Evolutionary conservation across 1,140 invertebrate species (phyloP), one percentile per base, ranked within the genome.

Genomic region (Lethocerus indicus): DNA sequence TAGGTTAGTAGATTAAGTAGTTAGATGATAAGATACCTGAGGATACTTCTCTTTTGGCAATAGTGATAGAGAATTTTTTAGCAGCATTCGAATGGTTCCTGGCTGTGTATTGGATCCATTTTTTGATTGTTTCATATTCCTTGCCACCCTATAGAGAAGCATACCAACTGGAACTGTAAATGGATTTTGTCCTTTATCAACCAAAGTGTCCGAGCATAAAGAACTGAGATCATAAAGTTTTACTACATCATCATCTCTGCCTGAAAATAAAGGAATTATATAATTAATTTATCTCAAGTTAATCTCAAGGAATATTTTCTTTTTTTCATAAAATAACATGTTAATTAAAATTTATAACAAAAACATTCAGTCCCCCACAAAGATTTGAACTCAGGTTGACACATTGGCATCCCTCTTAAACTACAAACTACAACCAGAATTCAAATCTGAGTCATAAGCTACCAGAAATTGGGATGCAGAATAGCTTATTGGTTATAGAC

Each of bases 221-320:
- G 85, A 85, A 0, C 87, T 93, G 51, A 95, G 67, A 64, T 95
- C 90, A 55, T 95, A 95, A 0, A 95, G 63, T 62, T 95, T 95
- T 0, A 95, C 87, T 1, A 92, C 81, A 58, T 94, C 89, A 61
- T 92, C 87, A 61, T 88, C 76, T 55, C 85, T 83, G 1, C 81
- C 76, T 76, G 53, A 20, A 58, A 53, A 54, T 49, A 49, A 47
- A 2, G 43, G 46, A 49, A 37, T 45, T n/a, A n/a, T n/a, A n/a
- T n/a, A n/a, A n/a, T n/a, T n/a, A n/a, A n/a, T n/a, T n/a, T n/a
- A n/a, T n/a, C n/a, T n/a, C n/a, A n/a, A n/a, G n/a, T n/a, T n/a
- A n/a, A n/a, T n/a, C n/a, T n/a, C n/a, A n/a, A n/a, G n/a, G n/a
- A n/a, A n/a, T n/a, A n/a, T n/a, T n/a, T n/a, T n/a, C n/a, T n/a